These are phyloP conservation scores for Morpho achilles DNA, from an alignment of 2,888 invertebrate genomes.

Conservation along the genomic window DNA sequence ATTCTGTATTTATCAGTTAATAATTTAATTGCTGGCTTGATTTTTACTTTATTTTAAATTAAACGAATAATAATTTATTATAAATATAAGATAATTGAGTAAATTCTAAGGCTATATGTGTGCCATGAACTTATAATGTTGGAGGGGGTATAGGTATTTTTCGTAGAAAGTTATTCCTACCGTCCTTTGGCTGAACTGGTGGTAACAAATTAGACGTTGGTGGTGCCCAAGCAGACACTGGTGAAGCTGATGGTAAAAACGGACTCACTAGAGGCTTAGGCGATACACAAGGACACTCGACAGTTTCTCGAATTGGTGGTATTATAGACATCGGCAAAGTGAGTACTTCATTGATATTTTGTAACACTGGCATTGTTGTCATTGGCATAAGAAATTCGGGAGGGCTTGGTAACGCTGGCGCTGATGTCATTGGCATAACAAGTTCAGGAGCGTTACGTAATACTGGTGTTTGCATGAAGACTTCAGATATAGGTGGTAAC, in stretches of 20 bases:
- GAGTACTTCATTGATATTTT: conserved; percentile 17
- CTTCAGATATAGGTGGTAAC: background rate
- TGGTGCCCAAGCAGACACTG: conserved; percentile 39
- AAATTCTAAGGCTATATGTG: background rate
- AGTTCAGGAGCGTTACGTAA: too few relatives aligned
- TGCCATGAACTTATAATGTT: conserved; percentile 30
- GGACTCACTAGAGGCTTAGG: conserved; percentile 35
- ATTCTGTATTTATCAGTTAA: too few relatives aligned
- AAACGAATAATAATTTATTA: conserved; percentile 3
- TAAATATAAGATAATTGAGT: conserved; percentile 16
- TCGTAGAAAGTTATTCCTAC: conserved; percentile 46
- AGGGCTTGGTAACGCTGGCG: too few relatives aligned
- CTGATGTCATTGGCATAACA: too few relatives aligned
- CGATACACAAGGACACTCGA: conserved; percentile 17
- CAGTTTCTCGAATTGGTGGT: conserved; percentile 13
- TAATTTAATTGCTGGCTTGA: too few relatives aligned
- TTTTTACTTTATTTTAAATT: too few relatives aligned
- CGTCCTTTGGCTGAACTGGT: conserved; percentile 36
- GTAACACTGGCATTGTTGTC: conserved; percentile 9
- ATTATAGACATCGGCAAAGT: conserved; percentile 15
- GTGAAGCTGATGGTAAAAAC: conserved; percentile 44
- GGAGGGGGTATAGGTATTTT: conserved; percentile 56
- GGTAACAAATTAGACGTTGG: conserved; percentile 39
- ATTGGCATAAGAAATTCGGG: conserved; percentile 6
- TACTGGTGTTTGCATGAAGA: too few relatives aligned